Evolutionary conservation across 2,888 invertebrate genomes (phyloP).

Genomic region (Gari tellinella): DNA sequence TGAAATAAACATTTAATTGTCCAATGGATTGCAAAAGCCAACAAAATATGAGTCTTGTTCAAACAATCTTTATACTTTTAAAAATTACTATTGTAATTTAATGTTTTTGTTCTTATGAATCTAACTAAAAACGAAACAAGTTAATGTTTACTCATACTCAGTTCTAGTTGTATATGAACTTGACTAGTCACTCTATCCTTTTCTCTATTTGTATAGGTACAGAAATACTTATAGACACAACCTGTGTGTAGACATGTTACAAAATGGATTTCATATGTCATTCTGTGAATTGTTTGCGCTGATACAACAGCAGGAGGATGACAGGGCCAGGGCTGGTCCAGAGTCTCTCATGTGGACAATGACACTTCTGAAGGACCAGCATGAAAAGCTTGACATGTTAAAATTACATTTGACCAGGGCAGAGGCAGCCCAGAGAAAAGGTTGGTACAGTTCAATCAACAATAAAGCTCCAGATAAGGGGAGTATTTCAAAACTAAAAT

Average conservation of each 20-base stretch:
- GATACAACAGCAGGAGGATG: slow-evolving; percentile 79
- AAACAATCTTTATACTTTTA: too few species aligned
- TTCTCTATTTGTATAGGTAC: slow-evolving; percentile 66
- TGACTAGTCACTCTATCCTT: too few species aligned
- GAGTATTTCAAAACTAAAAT: too few species aligned
- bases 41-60: too few species aligned
- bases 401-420: slow-evolving; percentile 79
- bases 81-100: too few species aligned
- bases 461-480: too few species aligned
- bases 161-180: too few species aligned
- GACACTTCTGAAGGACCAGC: slow-evolving; percentile 79
- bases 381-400: slow-evolving; percentile 81
- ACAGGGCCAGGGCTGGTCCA: slow-evolving; percentile 79
- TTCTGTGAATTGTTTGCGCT: slow-evolving; percentile 83
- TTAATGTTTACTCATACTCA: too few species aligned
- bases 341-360: slow-evolving; percentile 82
- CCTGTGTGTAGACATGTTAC: slow-evolving; percentile 83
- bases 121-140: too few species aligned
- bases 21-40: too few species aligned
- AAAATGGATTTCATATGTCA: slow-evolving; percentile 82
- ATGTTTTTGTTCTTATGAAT: too few species aligned
- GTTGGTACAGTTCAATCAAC: slow-evolving; percentile 64
- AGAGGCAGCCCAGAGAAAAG: slow-evolving; percentile 79
- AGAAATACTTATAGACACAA: slow-evolving; percentile 83
- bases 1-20: too few species aligned